Percentiles rank a stretch among this genome's conserved stretches.
These are phyloP conservation scores for Aphodius sticticus DNA, from an alignment of 2,888 invertebrate species.

Conservation along the genomic window DNA sequence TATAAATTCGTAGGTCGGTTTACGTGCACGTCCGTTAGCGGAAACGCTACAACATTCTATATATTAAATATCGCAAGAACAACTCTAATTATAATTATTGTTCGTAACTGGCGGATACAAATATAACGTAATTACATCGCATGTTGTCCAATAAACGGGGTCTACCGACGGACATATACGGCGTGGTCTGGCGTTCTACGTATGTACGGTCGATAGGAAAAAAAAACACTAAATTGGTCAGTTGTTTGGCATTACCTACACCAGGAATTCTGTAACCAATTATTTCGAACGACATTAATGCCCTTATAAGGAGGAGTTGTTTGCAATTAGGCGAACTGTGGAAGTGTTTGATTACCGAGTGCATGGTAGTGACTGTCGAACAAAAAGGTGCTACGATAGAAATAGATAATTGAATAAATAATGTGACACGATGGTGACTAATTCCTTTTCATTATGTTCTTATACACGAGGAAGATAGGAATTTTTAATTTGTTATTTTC, in stretches of 20 bases:
- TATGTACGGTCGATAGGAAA: not conserved
- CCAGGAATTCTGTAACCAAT: not conserved
- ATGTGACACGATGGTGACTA: not conserved
- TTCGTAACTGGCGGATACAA: not conserved
- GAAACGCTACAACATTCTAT: not conserved
- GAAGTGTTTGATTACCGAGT: not conserved
- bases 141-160: not conserved
- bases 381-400: not conserved
- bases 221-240: not conserved
- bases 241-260: not conserved
- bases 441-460: not conserved
- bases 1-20: not conserved
- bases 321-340: not conserved
- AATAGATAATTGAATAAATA: not conserved
- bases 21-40: not conserved
- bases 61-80: not conserved
- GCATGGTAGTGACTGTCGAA: not conserved
- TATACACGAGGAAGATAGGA: not conserved
- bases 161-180: not conserved
- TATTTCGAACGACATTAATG: not conserved
- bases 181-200: not conserved
- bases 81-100: conserved; percentile 4
- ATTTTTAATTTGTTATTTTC: not conserved
- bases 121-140: not conserved
- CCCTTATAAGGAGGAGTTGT: not conserved